Percentiles rank a stretch among this genome's conserved stretches.
phyloP scores from a whole-genome alignment of 2,797 vertebrate genomes.

The Paguma larvata region DNA sequence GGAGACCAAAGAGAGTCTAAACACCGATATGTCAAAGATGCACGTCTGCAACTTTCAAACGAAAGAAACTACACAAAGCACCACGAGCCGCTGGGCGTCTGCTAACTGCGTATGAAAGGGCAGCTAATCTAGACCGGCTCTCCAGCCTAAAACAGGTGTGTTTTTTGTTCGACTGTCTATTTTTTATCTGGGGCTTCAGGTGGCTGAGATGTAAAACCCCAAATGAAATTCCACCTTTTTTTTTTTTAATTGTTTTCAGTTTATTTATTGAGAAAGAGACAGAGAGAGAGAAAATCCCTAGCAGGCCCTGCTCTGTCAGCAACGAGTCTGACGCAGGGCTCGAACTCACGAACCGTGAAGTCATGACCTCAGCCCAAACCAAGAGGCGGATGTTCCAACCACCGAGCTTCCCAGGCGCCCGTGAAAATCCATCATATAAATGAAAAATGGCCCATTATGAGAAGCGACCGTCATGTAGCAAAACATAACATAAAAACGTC shows the following conservation, averaged over 20 bases:
- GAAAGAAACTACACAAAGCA: not conserved
- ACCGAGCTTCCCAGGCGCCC: too few species aligned
- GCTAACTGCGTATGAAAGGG: not conserved
- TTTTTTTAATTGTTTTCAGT: not conserved
- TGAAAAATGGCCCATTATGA: not conserved
- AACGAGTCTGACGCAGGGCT: too few species aligned
- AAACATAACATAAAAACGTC: not conserved
- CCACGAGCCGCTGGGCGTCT: not conserved
- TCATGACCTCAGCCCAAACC: too few species aligned
- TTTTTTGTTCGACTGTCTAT: not conserved
- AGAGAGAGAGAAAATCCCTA: too few species aligned
- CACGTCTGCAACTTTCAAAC: slow-evolving; percentile 8
- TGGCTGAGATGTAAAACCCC: not conserved
- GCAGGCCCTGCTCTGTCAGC: too few species aligned
- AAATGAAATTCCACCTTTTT: slow-evolving; percentile 34
- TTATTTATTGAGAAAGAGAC: too few species aligned
- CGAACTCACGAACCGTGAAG: too few species aligned
- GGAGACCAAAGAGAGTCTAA: not conserved
- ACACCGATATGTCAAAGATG: not conserved
- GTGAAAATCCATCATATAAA: slow-evolving; percentile 33
- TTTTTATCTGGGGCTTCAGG: not conserved
- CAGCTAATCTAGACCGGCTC: not conserved
- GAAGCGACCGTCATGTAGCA: not conserved
- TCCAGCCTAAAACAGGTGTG: not conserved
- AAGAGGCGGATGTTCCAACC: too few species aligned